Base-by-base conservation (phyloP, 1,140 invertebrate genomes). In the Calliopsis andreniformis region DNA sequence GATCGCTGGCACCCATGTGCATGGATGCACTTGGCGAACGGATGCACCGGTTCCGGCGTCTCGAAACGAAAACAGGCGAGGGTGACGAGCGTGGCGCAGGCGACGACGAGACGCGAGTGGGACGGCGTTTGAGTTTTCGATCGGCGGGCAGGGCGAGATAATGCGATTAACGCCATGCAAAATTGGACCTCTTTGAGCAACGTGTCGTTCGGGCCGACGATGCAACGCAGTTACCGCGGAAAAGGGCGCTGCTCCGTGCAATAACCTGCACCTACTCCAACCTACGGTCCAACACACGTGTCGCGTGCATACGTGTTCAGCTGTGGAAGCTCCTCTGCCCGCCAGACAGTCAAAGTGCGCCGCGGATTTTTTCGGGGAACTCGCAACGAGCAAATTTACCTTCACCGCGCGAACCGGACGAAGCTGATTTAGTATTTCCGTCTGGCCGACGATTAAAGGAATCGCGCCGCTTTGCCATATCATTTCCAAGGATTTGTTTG, bases 161-260 rank as follows among this genome's bases (percentile, higher is more conserved):
- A 88, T 86, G 84, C 58, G 82, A 87, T 88, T 87, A 86, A 84
- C 85, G 85, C 86, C 77, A 76, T 76, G 78, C 64, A 76, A 87
- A 87, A 88, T 88, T 88, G 86, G 79, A 84, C 75, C 87, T 87
- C 85, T 87, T 87, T 87, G 87, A 87, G 76, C 76, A 87, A 66
- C 83, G 79, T 79, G 81, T 85, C 85, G 83, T 87, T 86, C 84
- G 78, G n/a, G 80, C 64, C 79, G 78, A 58, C 79, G 84, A 82
- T 76, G 82, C 78, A 85, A 84, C 81, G 80, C 73, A 84, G 82
- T 85, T 81, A 85, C 77, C 80, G 70, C 81, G 80, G 76, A 73
- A 82, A 83, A 83, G 81, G 81, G 80, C 80, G 80, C 63, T 75
- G 68, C 67, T 62, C 51, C 79, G 68, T 80, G 80, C 80, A 82